Evolutionary conservation across 2,113 vertebrate genomes (phyloP).

Genomic region (Nanorana parkeri): DNA sequence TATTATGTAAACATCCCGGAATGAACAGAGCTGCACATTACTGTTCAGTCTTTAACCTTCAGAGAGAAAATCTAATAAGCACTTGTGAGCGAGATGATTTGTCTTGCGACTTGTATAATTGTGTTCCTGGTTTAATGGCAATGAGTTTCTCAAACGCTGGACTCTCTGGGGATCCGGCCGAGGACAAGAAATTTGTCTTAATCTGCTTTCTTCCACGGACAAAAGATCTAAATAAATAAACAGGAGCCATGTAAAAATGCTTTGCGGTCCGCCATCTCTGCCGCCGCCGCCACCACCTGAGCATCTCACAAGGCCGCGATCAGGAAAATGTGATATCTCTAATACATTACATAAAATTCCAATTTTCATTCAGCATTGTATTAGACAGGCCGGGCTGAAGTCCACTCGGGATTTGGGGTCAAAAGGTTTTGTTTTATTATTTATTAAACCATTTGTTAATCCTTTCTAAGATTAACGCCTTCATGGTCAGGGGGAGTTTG

Average conservation of each 20-base stretch:
- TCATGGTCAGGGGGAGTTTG: no score
- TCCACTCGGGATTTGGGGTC: no score
- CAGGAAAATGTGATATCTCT: no score
- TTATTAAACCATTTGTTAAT: no score
- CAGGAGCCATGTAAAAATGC: neutral
- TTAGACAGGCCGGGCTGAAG: no score
- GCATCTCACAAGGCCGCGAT: no score
- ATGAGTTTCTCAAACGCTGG: constrained; percentile 17
- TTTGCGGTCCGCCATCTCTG: neutral
- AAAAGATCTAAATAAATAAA: constrained; percentile 44
- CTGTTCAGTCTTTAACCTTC: constrained; percentile 32
- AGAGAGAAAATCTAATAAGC: constrained; percentile 35
- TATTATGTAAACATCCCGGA: neutral
- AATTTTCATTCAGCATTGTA: neutral
- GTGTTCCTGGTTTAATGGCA: constrained; percentile 31
- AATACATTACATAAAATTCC: no score
- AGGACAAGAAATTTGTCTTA: constrained; percentile 27
- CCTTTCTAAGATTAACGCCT: no score
- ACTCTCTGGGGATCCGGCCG: constrained; percentile 5
- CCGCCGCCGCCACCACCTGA: neutral
- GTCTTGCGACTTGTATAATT: constrained; percentile 28
- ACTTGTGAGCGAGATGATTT: constrained; percentile 6
- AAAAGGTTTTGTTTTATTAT: no score
- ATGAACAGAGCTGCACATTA: constrained; percentile 10
- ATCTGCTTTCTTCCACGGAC: constrained; percentile 27